Evolutionary conservation across 2,113 vertebrate species (phyloP).

Genomic region (human (Homo sapiens)): GRCh38 chr5:56844501-56845000

Average conservation of each 20-base stretch:
- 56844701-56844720: not conserved
- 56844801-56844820: not conserved
- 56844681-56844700: not conserved
- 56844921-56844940: not conserved
- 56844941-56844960: not conserved
- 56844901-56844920: conserved; percentile 26
- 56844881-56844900: conserved; percentile 21
- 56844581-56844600: not conserved
- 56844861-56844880: conserved; percentile 46
- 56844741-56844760: not conserved
- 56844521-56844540: not conserved
- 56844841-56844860: not conserved
- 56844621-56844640: not conserved
- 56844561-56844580: not conserved
- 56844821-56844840: not conserved
- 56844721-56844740: not conserved
- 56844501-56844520: not conserved
- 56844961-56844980: not conserved
- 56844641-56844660: not conserved
- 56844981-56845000: conserved; percentile 6
- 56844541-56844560: not conserved
- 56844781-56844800: not conserved
- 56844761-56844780: not conserved
- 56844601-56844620: not conserved
- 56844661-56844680: not conserved